These are phyloP conservation scores for Xestia ashworthii DNA, from an alignment of 2,888 invertebrate genomes.

Conservation along the genomic window DNA sequence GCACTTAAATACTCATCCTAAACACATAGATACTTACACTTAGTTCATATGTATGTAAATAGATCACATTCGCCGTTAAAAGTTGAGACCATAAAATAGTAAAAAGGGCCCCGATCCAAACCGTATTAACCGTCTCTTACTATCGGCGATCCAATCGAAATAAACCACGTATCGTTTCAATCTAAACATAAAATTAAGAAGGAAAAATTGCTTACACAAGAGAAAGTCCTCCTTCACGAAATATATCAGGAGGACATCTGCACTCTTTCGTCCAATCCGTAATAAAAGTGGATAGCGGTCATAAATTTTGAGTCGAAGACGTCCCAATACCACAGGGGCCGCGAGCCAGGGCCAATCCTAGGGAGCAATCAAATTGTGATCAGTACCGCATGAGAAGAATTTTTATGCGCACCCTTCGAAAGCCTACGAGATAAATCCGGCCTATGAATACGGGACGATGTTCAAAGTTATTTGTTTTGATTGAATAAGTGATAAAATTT, in stretches of 20 bases:
- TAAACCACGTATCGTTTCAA: constrained; percentile 63
- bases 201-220: constrained; percentile 66
- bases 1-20: not conserved
- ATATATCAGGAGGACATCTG: constrained; percentile 83
- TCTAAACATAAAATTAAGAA: constrained; percentile 70
- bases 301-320: constrained; percentile 81
- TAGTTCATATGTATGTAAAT: not conserved
- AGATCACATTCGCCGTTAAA: constrained; percentile 7
- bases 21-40: not conserved
- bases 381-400: constrained; percentile 83
- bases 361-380: constrained; percentile 87
- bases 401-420: constrained; percentile 83
- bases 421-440: constrained; percentile 78
- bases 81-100: constrained; percentile 29
- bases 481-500: constrained; percentile 75
- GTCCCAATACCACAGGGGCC: constrained; percentile 76
- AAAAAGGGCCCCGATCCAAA: constrained; percentile 1
- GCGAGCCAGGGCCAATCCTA: constrained; percentile 71
- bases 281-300: constrained; percentile 85
- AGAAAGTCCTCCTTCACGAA: constrained; percentile 65
- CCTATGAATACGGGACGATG: constrained; percentile 69
- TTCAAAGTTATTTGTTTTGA: constrained; percentile 77
- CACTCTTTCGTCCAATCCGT: constrained; percentile 85
- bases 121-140: constrained; percentile 19
- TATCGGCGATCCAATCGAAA: constrained; percentile 63